Evolutionary conservation across 2,888 invertebrate genomes (phyloP).

Genomic region (Achlya flavicornis): DNA sequence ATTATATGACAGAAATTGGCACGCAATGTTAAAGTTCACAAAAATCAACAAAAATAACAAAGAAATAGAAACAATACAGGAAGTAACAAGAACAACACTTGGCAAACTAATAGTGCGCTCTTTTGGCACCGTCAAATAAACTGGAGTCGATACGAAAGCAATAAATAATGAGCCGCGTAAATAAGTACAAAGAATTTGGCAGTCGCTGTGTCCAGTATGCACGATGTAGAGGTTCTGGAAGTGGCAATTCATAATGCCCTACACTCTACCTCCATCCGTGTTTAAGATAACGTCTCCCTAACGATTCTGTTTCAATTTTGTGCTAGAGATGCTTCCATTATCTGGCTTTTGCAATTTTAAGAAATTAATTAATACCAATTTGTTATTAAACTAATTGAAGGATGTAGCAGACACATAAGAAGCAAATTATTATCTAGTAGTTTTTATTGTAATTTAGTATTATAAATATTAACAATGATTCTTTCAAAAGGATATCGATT

Average conservation of each 20-base stretch:
- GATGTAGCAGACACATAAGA: too few relatives aligned
- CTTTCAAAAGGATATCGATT: too few relatives aligned
- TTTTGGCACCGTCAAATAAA: slow-evolving; percentile 58
- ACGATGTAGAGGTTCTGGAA: slow-evolving; percentile 50
- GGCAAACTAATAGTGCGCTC: slow-evolving; percentile 61
- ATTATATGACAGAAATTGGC: slow-evolving; percentile 41
- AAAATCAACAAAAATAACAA: slow-evolving; percentile 55
- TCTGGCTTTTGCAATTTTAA: too few relatives aligned
- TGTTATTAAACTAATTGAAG: too few relatives aligned
- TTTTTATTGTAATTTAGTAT: too few relatives aligned
- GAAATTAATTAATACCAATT: too few relatives aligned
- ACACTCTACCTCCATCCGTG: not conserved
- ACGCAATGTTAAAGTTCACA: slow-evolving; percentile 32
- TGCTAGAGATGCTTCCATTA: too few relatives aligned
- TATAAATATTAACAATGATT: too few relatives aligned
- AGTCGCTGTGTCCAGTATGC: slow-evolving; percentile 60
- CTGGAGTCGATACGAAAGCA: slow-evolving; percentile 69
- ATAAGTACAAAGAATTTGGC: slow-evolving; percentile 82
- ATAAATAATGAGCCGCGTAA: slow-evolving; percentile 76
- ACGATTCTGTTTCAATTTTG: too few relatives aligned
- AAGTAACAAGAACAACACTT: slow-evolving; percentile 47
- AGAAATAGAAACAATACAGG: slow-evolving; percentile 48
- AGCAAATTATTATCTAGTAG: too few relatives aligned
- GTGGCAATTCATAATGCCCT: slow-evolving; percentile 24
- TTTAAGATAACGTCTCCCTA: too few relatives aligned